phyloP scores from a whole-genome alignment of 2,113 vertebrate genomes.

The Perccottus glenii region DNA sequence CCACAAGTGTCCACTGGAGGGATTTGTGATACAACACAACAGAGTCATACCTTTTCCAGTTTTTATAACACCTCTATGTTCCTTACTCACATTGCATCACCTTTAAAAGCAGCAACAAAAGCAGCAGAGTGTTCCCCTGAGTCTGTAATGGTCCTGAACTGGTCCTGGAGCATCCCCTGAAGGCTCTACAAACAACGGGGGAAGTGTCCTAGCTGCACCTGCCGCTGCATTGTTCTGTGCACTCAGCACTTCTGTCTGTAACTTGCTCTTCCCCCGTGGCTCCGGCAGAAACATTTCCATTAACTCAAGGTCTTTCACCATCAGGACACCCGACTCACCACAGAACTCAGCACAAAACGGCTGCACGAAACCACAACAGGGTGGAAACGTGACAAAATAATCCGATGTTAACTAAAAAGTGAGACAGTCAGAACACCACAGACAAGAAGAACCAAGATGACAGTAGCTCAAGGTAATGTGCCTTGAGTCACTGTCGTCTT shows the following conservation, averaged over 20 bases:
- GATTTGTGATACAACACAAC: too few species aligned
- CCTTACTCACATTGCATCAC: constrained; percentile 7
- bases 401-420: background rate
- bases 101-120: constrained; percentile 30
- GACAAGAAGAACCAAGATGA: background rate
- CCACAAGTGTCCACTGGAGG: too few species aligned
- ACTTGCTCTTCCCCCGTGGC: constrained; percentile 48
- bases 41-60: background rate
- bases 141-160: constrained; percentile 8
- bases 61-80: background rate
- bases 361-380: too few species aligned
- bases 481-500: too few species aligned
- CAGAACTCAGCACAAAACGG: background rate
- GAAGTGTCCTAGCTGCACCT: constrained; percentile 45
- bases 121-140: constrained; percentile 16
- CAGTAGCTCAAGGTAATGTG: background rate
- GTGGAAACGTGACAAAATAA: background rate
- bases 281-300: constrained; percentile 53
- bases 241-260: constrained; percentile 58
- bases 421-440: background rate
- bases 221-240: constrained; percentile 37
- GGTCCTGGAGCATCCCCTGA: constrained; percentile 4
- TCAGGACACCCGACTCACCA: constrained; percentile 29
- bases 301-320: constrained; percentile 60
- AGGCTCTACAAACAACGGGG: constrained; percentile 18